Percentiles rank a stretch among this genome's conserved stretches.
These are phyloP conservation scores for Capitella teleta DNA, from an alignment of 1,140 invertebrate genomes.

Conservation along the genomic window DNA sequence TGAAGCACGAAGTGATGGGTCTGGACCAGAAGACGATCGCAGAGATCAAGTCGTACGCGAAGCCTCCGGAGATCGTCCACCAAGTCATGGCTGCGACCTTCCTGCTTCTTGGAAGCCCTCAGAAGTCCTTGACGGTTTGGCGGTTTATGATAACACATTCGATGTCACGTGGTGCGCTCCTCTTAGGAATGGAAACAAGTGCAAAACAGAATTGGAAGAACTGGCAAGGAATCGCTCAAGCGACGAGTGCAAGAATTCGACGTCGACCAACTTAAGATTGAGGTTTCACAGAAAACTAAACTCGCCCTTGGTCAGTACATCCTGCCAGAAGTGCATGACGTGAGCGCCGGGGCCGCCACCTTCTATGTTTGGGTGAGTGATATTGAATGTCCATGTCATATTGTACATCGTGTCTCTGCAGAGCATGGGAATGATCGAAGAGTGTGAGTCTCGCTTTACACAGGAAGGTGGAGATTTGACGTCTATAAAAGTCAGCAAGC, in stretches of 20 bases:
- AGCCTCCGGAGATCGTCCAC: constrained; percentile 22
- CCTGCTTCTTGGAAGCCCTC: constrained; percentile 25
- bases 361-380: constrained; percentile 38
- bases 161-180: too few relatives aligned
- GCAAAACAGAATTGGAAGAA: constrained; percentile 26
- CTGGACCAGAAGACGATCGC: constrained; percentile 26
- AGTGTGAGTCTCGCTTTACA: too few relatives aligned
- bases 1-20: constrained; percentile 24
- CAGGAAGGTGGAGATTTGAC: too few relatives aligned
- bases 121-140: too few relatives aligned
- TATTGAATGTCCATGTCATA: too few relatives aligned
- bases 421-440: too few relatives aligned
- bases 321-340: constrained; percentile 23
- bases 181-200: constrained; percentile 26
- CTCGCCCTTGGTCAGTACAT: constrained; percentile 19
- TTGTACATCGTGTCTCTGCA: too few relatives aligned
- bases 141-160: too few relatives aligned
- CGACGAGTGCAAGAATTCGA: constrained; percentile 28
- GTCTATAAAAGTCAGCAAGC: too few relatives aligned
- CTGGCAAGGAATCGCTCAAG: constrained; percentile 29
- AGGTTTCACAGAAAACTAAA: constrained; percentile 19
- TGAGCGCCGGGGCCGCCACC: constrained; percentile 31
- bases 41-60: constrained; percentile 25
- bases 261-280: constrained; percentile 20
- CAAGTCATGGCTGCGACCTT: constrained; percentile 28